Base-by-base conservation (phyloP, 2,888 invertebrate species). In the Amphipoea lucens region DNA sequence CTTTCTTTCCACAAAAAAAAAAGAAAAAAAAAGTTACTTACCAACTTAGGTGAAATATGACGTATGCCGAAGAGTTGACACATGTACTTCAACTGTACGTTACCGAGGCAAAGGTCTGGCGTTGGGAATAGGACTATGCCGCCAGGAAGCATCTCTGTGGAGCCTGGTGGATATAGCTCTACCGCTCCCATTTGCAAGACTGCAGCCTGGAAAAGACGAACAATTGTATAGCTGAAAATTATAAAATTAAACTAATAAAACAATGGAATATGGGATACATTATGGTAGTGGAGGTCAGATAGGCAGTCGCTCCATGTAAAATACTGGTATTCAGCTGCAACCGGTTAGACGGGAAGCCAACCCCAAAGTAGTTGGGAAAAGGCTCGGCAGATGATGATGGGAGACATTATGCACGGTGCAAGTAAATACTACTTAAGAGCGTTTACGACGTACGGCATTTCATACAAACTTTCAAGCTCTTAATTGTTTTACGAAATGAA, bases 151-250 rank as follows among this genome's bases (percentile, higher is more conserved):
- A 87, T 82, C 4, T 85, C 76, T 2, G 74, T 79, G 0, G 87
- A 81, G 1, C 76, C 83, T 0, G 92, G 92, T 6, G 93, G 92
- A 68, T 69, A 93, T 9, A 94, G 57, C 79, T 95, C 94, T 3
- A 94, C 93, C 1, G 91, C 74, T 0, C 94, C 93, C 45, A 76
- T 65, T 14, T 75, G 51, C n/a, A 89, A 4, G 0, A 90, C 92
- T 14, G 82, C 6, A 40, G 12, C 73, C 94, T 94, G 88, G n/a
- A 92, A 92, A 48, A 70, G 45, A 62, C 51, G 69, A 54, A n/a
- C 45, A 29, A 51, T n/a, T 42, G 0, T n/a, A 6, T 40, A 14
- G 20, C 11, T 45, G 17, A 42, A 23, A 68, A 69, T 7, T 54
- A 23, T 23, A 9, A 29, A 4, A 29, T 48, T n/a, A 7, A 60